Base-by-base conservation (phyloP, 2,797 vertebrate genomes). In the Sebastes itinus region DNA sequence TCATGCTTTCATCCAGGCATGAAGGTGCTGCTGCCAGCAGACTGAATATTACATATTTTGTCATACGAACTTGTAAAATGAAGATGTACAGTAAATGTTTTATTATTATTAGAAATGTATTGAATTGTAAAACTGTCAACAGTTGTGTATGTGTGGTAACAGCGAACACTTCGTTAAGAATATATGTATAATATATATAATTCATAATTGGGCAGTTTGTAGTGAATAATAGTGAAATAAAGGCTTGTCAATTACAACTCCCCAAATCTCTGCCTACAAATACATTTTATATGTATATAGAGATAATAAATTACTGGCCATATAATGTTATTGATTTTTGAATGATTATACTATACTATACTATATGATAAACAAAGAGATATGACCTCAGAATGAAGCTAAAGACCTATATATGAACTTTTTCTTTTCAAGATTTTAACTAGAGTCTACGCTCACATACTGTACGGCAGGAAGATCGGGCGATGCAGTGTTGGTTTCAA, bases 401-500 rank as follows among this genome's bases (percentile, higher is more conserved):
- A 54, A 54, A 54, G 18, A 18, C 42, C 49, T n/a, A 42, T 27
- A 18, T 65, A 65, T 65, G 9, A 88, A 87, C 60, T 80, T 88
- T 79, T 72, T 30, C 73, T 84, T 82, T 80, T 23, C 46, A 61
- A 77, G 66, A 60, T 64, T 65, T 78, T 18, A 68, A 65, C 33
- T 14, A 72, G 20, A 72, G 32, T 81, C 22, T 74, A 28, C 42
- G 56, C 64, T 78, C 25, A 75, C 23, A 66, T 33, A 27, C n/a
- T 23, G 33, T 59, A 23, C 28, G 66, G 59, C 23, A 30, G 1
- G 2, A 56, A 67, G 23, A 72, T 65, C 20, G 20, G 25, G 77
- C 71, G 67, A 72, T 79, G 77, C 35, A n/a, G 64, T 8, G 63
- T 33, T 82, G 61, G 59, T 77, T 88, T 86, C 68, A 86, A 85